Percentiles rank a stretch among this genome's conserved stretches.
Evolutionary conservation across 92 coral and sea anemone genomes (phyloP).

Genomic region (Muricea muricata): DNA sequence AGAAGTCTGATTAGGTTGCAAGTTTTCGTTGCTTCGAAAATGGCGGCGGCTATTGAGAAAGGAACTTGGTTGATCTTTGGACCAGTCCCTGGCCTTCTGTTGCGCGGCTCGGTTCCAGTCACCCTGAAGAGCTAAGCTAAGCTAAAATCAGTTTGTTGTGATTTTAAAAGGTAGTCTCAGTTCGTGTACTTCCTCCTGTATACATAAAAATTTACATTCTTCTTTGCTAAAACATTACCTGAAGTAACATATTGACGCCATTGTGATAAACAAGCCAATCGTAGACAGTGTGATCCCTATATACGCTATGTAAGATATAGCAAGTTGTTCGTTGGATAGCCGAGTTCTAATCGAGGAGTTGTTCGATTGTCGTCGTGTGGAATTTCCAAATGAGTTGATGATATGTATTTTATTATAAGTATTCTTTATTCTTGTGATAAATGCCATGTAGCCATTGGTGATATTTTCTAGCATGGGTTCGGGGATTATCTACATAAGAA

Average conservation of each 20-base stretch:
- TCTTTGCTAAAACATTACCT: neutral
- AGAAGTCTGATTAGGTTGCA: too few species aligned
- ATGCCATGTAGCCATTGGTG: neutral
- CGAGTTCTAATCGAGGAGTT: neutral
- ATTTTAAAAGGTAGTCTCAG: too few species aligned
- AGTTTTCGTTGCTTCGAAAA: too few species aligned
- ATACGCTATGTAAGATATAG: constrained; percentile 19
- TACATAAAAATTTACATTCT: too few species aligned
- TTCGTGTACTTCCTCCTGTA: too few species aligned
- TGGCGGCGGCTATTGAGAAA: too few species aligned
- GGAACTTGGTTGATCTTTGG: too few species aligned
- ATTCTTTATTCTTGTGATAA: neutral
- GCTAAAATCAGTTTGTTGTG: too few species aligned
- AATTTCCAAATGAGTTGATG: neutral
- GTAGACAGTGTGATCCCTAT: constrained; percentile 17
- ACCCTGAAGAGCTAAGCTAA: too few species aligned
- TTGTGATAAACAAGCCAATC: constrained; percentile 7
- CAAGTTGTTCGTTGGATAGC: neutral
- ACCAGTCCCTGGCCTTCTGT: too few species aligned
- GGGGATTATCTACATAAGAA: neutral
- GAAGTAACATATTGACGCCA: constrained; percentile 30
- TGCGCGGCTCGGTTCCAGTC: too few species aligned
- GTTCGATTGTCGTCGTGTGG: neutral
- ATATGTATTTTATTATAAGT: neutral
- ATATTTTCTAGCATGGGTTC: neutral